Base-by-base conservation (phyloP, 2,797 vertebrate species). In the Acrossocheilus wenchowensis region DNA sequence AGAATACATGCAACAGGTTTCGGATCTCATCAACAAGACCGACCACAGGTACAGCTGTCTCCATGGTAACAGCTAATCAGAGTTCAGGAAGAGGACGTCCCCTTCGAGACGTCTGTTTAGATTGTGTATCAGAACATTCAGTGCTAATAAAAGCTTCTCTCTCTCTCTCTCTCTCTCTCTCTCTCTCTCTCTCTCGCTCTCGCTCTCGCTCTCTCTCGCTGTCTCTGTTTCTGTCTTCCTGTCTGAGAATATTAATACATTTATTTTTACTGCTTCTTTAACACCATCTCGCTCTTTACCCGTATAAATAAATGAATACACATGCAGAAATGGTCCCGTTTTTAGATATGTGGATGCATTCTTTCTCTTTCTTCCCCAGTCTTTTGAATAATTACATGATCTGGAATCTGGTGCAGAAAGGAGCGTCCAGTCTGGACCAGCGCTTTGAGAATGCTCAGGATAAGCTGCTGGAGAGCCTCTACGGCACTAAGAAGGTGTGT, bases 331-430 rank as follows among this genome's bases (percentile, higher is more conserved):
- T 30, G 23, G 14, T 77, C 43, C n/a, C 21, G 62, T 75, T 83
- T 36, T 50, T 57, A 64, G 19, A n/a, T n/a, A 60, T 50, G 48
- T 23, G 43, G 41, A 75, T 60, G 30, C 7, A 62, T 50, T 54
- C 12, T 36, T 30, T 81, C 57, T 86, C 50, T 71, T n/a, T 39
- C 30, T 84, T n/a, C 26, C 52, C 0, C 90, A 99, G 98, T 57
- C 21, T 98, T 90, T 90, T 99, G 87, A 99, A 99, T 92, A 99
- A 98, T 94, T 99, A 99, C 93, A 95, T 99, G 95, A 97, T 99
- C 87, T 99, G 98, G 98, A 99, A 97, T 48, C 90, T 99, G 93
- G 97, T 98, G 36, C 97, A 98, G 94, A 99, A 99, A 93, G 97
- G 95, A 0, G 97, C 96, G 0, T 95, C 96, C 21, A 99, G 97